These are phyloP conservation scores for Notamacropus eugenii DNA, from an alignment of 2,797 vertebrate species.

Conservation along the genomic window DNA sequence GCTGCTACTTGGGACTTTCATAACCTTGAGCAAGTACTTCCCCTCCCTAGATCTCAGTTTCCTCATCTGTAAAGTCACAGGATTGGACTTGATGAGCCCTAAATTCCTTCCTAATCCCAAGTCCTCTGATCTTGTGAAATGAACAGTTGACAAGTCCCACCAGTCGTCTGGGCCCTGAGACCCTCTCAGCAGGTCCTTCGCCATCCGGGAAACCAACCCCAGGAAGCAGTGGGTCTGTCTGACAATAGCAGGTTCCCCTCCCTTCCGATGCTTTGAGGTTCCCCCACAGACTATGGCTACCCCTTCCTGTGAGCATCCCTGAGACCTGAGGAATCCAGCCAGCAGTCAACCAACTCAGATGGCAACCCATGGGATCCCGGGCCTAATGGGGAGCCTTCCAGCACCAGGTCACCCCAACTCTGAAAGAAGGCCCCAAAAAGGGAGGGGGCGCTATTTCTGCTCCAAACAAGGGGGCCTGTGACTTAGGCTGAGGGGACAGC, in stretches of 20 bases:
- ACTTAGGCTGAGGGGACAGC: background rate
- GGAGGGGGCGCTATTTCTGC: background rate
- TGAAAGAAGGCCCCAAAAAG: background rate
- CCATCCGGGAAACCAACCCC: slow-evolving; percentile 32
- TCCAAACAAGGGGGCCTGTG: background rate
- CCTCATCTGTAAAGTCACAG: background rate
- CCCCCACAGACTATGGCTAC: slow-evolving; percentile 3
- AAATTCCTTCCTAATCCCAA: background rate
- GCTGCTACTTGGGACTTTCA: background rate
- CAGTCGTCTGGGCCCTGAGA: background rate
- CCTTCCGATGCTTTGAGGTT: slow-evolving; percentile 80
- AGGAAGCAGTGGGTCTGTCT: slow-evolving; percentile 49
- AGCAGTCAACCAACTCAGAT: background rate
- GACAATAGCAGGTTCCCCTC: slow-evolving; percentile 76
- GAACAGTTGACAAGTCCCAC: background rate
- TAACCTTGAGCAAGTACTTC: background rate
- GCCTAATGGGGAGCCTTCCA: background rate
- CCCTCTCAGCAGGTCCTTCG: too few species aligned
- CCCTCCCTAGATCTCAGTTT: background rate
- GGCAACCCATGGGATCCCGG: background rate
- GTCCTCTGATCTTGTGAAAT: background rate
- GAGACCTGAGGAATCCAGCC: slow-evolving; percentile 56
- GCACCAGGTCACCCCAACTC: background rate
- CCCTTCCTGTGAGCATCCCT: slow-evolving; percentile 68
- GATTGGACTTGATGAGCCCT: background rate